Percentiles rank a stretch among this genome's conserved stretches.
phyloP scores from a whole-genome alignment of 2,797 vertebrate genomes.

The Todus mexicanus region DNA sequence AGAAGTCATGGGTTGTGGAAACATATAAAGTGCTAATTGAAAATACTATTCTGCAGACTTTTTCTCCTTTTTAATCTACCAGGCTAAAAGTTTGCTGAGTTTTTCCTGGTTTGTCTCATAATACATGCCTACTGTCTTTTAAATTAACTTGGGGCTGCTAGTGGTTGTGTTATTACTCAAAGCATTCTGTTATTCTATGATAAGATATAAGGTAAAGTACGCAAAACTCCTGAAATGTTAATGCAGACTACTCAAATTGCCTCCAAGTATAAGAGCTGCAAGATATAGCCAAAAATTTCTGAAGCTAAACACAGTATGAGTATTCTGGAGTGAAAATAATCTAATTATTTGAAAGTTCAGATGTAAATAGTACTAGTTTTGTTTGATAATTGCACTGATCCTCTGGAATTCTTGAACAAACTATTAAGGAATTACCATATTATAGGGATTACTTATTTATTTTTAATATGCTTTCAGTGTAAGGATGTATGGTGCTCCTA shows the following conservation, averaged over 20 bases:
- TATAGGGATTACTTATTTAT: neutral
- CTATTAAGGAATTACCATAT: neutral
- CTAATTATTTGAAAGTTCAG: conserved; percentile 6
- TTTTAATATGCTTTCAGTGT: neutral
- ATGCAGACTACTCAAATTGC: no score
- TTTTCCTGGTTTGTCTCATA: conserved; percentile 32
- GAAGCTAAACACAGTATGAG: neutral
- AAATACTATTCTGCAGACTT: conserved; percentile 43
- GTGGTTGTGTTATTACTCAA: neutral
- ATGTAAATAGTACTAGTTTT: neutral
- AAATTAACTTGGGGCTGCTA: conserved; percentile 33
- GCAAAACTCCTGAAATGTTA: no score
- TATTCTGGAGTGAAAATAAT: neutral
- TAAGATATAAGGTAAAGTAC: no score
- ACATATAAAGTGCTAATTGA: conserved; percentile 49
- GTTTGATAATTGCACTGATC: conserved; percentile 4
- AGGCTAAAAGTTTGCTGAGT: conserved; percentile 28
- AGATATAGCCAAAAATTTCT: neutral
- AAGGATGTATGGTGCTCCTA: neutral
- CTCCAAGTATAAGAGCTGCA: no score
- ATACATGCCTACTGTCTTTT: neutral
- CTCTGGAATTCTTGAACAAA: neutral
- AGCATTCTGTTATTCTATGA: no score
- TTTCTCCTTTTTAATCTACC: conserved; percentile 33
- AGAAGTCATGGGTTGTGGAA: conserved; percentile 28